A percentile compares a stretch with the other conserved stretches of the same genome.
Evolutionary conservation across 2,888 invertebrate species (phyloP).

Genomic region (Apeira syringaria): DNA sequence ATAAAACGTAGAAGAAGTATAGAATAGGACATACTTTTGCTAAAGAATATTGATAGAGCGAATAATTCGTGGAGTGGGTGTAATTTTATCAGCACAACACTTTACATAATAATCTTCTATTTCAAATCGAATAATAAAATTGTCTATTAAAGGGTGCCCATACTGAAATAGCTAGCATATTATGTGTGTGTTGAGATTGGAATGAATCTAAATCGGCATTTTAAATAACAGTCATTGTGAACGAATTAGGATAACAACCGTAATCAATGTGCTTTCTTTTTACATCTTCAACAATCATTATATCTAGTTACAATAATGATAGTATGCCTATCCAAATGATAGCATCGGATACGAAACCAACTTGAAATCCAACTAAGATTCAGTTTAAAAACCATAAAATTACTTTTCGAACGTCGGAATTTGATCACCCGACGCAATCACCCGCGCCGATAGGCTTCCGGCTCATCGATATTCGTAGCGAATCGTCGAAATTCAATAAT

Average conservation of each 20-base stretch:
- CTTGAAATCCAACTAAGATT: constrained; percentile 56
- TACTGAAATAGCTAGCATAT: too few species aligned
- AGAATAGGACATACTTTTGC: too few species aligned
- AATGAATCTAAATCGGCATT: constrained; percentile 41
- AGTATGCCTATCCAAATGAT: constrained; percentile 12
- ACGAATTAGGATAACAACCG: constrained; percentile 2
- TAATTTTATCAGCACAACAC: too few species aligned
- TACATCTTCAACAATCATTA: constrained; percentile 2
- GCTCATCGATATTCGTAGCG: constrained; percentile 82
- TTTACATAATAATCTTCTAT: too few species aligned
- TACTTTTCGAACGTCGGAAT: constrained; percentile 74
- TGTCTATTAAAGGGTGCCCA: too few species aligned
- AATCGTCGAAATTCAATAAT: constrained; percentile 83
- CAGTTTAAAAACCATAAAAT: constrained; percentile 79
- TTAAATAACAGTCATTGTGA: constrained; percentile 32
- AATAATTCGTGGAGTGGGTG: too few species aligned
- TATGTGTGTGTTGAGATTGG: too few species aligned
- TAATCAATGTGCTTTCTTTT: constrained; percentile 3
- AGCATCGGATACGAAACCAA: constrained; percentile 33
- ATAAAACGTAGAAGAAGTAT: too few species aligned
- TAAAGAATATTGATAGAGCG: too few species aligned
- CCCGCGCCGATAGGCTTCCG: constrained; percentile 77
- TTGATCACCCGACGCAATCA: constrained; percentile 73
- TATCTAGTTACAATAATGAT: constrained; percentile 3
- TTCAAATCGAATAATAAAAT: too few species aligned